Evolutionary conservation across 2,888 invertebrate genomes (phyloP), one percentile per base, ranked within the genome.

Genomic region (Nomada ruficornis): DNA sequence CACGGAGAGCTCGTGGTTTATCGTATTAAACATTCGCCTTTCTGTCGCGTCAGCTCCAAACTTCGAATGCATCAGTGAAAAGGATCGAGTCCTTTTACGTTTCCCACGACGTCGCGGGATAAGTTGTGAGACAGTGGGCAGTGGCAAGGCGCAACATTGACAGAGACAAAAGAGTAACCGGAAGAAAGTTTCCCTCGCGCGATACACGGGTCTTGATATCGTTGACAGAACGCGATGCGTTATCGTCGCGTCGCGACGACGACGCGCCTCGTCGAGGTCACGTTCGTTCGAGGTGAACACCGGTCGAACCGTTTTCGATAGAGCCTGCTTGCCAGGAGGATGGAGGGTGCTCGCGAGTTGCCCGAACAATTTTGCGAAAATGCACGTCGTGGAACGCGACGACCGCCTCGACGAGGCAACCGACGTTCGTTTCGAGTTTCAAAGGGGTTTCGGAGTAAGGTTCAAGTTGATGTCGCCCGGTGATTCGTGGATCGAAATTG

Each of bases 341-440:
- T 80, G 86, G 83, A 59, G 67, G 65, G 69, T 23, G 55, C 13
- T n/a, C 62, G 76, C 23, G 67, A 23, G 15, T 20, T 62, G 42
- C 26, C 52, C 20, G 71, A 71, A 23, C 50, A 59, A 29, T 63
- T 65, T 74, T 64, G 63, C 78, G 68, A 72, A 73, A 80, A 83
- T 72, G 76, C 36, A 62, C 62, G 82, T 63, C 77, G 74, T 62
- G 84, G 72, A 62, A 67, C 77, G 59, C 89, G 82, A 73, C 77
- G 85, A 72, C 64, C 77, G 75, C 50, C 57, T 59, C 75, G 76
- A 65, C 57, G 76, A 63, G 54, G 71, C 59, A 63, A 60, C 44
- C 67, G 84, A 29, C 74, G 80, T 63, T 54, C 72, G 29, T 68
- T 68, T 76, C 75, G 79, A 23, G 54, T 73, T 57, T 26, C 72